Conservation (phyloP, 2,113 vertebrate species). For the Colius striatus region DNA sequence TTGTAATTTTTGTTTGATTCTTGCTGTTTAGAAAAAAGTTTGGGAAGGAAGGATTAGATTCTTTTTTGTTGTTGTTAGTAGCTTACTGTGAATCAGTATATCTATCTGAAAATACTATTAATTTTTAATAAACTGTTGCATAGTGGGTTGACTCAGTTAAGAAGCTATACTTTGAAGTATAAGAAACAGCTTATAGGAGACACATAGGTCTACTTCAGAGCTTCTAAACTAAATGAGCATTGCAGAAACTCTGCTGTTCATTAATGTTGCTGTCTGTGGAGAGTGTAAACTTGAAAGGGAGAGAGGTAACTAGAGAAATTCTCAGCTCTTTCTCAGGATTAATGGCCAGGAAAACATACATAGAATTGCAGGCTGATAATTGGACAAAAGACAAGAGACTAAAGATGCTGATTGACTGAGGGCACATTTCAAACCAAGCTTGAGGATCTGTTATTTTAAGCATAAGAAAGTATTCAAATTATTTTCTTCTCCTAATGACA, state of each 20-base stretch:
- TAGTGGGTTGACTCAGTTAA: background rate
- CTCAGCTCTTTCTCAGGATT: background rate
- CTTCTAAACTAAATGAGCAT: background rate
- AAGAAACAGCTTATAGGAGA: background rate
- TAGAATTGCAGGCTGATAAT: background rate
- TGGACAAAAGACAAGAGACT: background rate
- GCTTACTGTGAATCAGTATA: background rate
- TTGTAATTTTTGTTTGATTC: background rate
- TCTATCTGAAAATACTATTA: background rate
- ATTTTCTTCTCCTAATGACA: background rate
- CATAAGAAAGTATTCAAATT: background rate
- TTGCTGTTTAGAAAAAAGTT: background rate
- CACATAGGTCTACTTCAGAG: background rate
- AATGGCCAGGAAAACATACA: background rate
- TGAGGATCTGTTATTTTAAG: background rate
- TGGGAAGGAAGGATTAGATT: background rate
- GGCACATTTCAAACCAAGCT: background rate
- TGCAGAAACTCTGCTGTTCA: background rate
- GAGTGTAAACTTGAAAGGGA: background rate
- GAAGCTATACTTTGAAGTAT: background rate
- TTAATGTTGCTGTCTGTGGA: background rate
- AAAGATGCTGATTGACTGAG: background rate
- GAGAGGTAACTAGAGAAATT: background rate
- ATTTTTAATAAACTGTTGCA: background rate
- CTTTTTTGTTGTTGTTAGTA: background rate